Conservation (phyloP, 2,797 vertebrate species). For the Coendou prehensilis region DNA sequence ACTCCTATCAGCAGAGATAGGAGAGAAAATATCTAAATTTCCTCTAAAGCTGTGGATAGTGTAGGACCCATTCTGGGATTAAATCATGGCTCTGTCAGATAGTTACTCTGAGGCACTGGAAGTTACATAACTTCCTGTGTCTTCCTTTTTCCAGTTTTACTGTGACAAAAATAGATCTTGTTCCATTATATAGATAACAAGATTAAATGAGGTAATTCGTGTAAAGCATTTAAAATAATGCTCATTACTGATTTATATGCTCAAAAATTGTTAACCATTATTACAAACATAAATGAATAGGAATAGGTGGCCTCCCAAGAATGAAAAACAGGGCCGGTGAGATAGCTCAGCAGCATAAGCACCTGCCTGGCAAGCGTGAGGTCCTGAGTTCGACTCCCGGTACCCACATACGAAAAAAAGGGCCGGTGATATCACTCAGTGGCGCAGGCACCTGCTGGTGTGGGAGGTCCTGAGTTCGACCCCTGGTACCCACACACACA, state of each 20-base stretch:
- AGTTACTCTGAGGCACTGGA: neutral
- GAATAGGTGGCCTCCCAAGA: neutral
- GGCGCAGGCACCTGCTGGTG: too few species aligned
- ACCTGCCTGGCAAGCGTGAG: too few species aligned
- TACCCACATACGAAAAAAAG: too few species aligned
- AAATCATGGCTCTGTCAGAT: neutral
- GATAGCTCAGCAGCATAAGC: too few species aligned
- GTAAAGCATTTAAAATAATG: neutral
- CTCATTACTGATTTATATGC: neutral
- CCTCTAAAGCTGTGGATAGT: neutral
- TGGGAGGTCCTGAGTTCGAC: too few species aligned
- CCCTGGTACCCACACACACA: too few species aligned
- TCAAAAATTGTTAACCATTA: neutral
- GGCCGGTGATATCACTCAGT: too few species aligned
- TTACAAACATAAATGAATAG: neutral
- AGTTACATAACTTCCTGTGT: conserved; percentile 20
- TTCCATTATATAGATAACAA: neutral
- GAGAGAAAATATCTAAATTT: neutral
- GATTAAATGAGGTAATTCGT: conserved; percentile 38
- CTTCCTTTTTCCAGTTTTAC: conserved; percentile 40
- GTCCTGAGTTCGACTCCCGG: too few species aligned
- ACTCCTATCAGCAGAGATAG: neutral
- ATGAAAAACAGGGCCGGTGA: neutral
- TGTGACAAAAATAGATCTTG: neutral
- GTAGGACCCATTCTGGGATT: neutral